Conservation (phyloP, 2,797 vertebrate genomes). For the Taenioides sp. region DNA sequence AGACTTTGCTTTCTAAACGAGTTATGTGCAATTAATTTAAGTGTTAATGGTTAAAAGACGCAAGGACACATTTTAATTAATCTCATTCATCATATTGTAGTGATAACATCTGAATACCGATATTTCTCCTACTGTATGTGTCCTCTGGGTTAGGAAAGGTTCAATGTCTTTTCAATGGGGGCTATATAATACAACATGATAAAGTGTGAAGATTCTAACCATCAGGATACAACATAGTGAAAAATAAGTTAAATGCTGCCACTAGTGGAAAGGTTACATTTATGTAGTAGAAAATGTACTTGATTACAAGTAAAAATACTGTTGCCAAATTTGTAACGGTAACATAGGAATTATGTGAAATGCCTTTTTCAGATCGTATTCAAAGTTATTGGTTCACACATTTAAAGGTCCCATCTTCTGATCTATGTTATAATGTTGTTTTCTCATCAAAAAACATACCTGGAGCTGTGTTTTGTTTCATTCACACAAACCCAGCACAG, state of each 20-base stretch:
- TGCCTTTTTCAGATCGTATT: not conserved
- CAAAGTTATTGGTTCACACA: not conserved
- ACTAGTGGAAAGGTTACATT: not conserved
- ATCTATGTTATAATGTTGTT: too few relatives aligned
- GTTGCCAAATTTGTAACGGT: too few relatives aligned
- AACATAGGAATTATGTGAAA: not conserved
- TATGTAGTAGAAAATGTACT: too few relatives aligned
- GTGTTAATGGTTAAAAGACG: not conserved
- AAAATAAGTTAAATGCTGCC: not conserved
- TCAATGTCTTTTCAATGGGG: not conserved
- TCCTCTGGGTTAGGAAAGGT: not conserved
- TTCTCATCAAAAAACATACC: too few relatives aligned
- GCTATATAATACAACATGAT: not conserved
- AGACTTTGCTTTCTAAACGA: not conserved
- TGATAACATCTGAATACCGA: not conserved
- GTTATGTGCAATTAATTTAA: not conserved
- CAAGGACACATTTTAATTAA: conserved; percentile 1
- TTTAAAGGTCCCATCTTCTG: not conserved
- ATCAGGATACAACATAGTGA: not conserved
- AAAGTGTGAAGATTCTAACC: not conserved
- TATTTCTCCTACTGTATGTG: not conserved
- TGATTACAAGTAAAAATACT: too few relatives aligned
- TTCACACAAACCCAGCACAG: too few relatives aligned
- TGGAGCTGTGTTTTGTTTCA: too few relatives aligned
- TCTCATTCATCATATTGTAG: not conserved